phyloP scores from a whole-genome alignment of 2,113 vertebrate species.

The Osmerus eperlanus region DNA sequence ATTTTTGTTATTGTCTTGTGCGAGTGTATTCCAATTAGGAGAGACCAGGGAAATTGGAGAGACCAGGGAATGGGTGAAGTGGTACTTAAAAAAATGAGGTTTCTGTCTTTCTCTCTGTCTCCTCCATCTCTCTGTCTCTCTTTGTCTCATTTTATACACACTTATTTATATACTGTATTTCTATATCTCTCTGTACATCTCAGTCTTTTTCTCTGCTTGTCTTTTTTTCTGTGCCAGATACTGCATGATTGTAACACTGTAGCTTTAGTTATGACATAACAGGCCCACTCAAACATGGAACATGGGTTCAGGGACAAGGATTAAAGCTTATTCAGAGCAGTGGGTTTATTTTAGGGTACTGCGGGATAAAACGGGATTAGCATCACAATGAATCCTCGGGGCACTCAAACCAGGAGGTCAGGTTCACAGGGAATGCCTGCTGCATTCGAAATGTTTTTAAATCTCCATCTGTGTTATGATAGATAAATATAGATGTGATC shows the following conservation, averaged over 20 bases:
- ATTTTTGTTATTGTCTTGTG: too few relatives aligned
- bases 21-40: too few relatives aligned
- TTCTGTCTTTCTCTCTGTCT: too few relatives aligned
- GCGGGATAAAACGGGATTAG: slow-evolving; percentile 68
- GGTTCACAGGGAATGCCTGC: slow-evolving; percentile 47
- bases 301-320: slow-evolving; percentile 44
- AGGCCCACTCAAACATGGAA: slow-evolving; percentile 33
- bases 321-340: slow-evolving; percentile 61
- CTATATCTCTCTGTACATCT: too few relatives aligned
- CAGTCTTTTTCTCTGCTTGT: too few relatives aligned
- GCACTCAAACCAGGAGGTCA: slow-evolving; percentile 41
- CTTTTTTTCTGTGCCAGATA: too few relatives aligned
- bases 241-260: not conserved
- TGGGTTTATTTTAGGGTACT: slow-evolving; percentile 66
- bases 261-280: slow-evolving; percentile 53
- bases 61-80: too few relatives aligned
- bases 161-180: too few relatives aligned
- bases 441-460: slow-evolving; percentile 60
- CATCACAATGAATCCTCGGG: slow-evolving; percentile 61
- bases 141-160: too few relatives aligned
- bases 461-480: slow-evolving; percentile 63
- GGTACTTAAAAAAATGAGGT: too few relatives aligned
- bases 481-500: slow-evolving; percentile 62
- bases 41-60: too few relatives aligned
- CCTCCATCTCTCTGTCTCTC: too few relatives aligned